Conservation (phyloP, 2,113 vertebrate genomes). For the Rhinogobius similis region DNA sequence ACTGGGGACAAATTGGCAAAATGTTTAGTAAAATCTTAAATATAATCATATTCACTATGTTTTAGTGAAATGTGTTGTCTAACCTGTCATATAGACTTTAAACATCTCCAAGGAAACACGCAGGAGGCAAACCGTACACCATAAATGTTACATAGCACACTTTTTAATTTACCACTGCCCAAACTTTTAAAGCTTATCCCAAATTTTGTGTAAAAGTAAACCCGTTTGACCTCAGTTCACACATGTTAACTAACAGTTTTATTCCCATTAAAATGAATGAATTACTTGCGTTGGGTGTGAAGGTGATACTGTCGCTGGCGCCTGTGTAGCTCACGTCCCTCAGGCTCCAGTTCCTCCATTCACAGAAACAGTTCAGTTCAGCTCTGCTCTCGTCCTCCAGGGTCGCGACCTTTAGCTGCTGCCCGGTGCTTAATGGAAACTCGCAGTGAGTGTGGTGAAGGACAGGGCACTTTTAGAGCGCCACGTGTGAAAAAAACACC, state of each 20-base stretch:
- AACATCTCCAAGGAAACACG: too few species aligned
- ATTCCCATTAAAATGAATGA: background rate
- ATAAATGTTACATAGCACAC: too few species aligned
- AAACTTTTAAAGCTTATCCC: too few species aligned
- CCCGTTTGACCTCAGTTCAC: background rate
- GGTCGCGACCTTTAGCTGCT: constrained; percentile 37
- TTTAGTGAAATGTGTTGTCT: too few species aligned
- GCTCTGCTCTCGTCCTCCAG: background rate
- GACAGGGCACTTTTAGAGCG: constrained; percentile 50
- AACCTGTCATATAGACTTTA: too few species aligned
- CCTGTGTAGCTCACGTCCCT: background rate
- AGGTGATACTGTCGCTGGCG: too few species aligned
- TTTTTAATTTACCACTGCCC: too few species aligned
- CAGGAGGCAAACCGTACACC: too few species aligned
- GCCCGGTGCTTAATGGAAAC: constrained; percentile 53
- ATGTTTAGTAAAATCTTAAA: too few species aligned
- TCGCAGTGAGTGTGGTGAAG: constrained; percentile 54
- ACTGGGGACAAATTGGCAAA: too few species aligned
- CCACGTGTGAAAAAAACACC: constrained; percentile 38
- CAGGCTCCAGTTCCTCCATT: background rate
- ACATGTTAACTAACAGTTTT: background rate
- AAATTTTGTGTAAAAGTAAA: too few species aligned
- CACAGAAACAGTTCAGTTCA: background rate
- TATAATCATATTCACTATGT: too few species aligned
- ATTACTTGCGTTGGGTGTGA: background rate